Base-by-base conservation (phyloP, 2,888 invertebrate species). In the Drosophila putrida region DNA sequence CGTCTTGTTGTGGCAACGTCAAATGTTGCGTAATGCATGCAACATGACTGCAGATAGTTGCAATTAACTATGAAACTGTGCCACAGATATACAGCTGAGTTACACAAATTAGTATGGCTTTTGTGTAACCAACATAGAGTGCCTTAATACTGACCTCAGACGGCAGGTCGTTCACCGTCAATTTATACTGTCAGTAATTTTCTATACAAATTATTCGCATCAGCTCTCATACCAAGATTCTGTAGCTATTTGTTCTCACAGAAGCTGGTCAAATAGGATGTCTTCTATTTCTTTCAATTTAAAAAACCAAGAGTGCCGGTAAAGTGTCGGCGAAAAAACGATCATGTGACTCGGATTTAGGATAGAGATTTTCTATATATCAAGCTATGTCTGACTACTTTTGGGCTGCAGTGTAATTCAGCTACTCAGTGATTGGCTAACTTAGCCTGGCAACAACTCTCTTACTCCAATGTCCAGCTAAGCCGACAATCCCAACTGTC, bases 11-110 rank as follows among this genome's bases (percentile, higher is more conserved):
- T 73, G 88, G 86, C 82, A 62, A 53, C 35, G 58, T 71, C 80
- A 80, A 82, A 82, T 85, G 62, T 71, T 72, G 78, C 88, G 83
- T 82, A 80, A 80, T 82, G 74, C 71, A 77, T 82, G 88, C 83
- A 71, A 65, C 71, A 85, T 62, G 70, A 70, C 68, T 69, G 71
- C 68, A 76, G 88, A 85, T 82, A 71, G 73, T 62, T 76, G 86
- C 57, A 61, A 57, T 9, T 33, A 35, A 33, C 55, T 25, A 33
- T 25, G 31, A 11, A 8, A 46, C 36, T 8, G 10, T 49, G 39
- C 38, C n/a, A 41, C 20, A 44, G 15, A 13, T 15, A 38, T 43
- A 47, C 39, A 47, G 39, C 43, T 71, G 57, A 66, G 59, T 44
- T 65, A 43, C 49, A 39, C 36, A 28, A 54, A 75, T 62, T 50